Evolutionary conservation across 2,888 invertebrate species (phyloP).

Genomic region (Uloborus plumipes): DNA sequence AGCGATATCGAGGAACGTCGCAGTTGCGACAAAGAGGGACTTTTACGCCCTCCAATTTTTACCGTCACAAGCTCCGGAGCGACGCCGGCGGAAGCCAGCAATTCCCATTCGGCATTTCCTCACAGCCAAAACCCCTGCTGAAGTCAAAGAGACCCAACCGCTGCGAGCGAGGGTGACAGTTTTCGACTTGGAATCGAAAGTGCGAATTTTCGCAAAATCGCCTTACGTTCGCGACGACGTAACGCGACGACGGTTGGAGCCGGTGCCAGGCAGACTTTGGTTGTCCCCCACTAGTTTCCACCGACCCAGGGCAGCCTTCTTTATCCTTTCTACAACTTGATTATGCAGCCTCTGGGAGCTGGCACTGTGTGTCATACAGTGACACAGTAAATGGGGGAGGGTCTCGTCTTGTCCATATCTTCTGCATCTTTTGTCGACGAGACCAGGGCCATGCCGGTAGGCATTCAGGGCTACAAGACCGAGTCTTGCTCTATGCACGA

Average conservation of each 20-base stretch:
- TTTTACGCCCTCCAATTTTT: no score
- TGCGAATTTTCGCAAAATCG: no score
- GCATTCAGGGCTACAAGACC: neutral
- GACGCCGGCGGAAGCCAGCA: no score
- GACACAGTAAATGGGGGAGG: slow-evolving; percentile 14
- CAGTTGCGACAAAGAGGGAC: no score
- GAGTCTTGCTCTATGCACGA: slow-evolving; percentile 4
- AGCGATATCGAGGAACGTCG: no score
- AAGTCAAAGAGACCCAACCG: no score
- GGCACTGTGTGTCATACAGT: neutral
- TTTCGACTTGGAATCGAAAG: no score
- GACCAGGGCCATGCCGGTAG: neutral
- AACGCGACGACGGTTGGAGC: neutral
- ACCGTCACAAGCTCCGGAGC: no score
- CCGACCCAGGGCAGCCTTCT: neutral
- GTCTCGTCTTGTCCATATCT: neutral
- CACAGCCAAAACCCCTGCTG: no score
- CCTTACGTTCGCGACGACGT: no score
- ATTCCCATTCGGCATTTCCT: no score
- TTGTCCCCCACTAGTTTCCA: neutral
- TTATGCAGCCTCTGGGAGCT: neutral
- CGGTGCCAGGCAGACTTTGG: neutral
- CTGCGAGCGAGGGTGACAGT: no score
- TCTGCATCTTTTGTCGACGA: neutral
- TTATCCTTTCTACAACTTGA: neutral